Conservation (phyloP, 2,797 vertebrate genomes). For the Mormyrops boulengeri region DNA sequence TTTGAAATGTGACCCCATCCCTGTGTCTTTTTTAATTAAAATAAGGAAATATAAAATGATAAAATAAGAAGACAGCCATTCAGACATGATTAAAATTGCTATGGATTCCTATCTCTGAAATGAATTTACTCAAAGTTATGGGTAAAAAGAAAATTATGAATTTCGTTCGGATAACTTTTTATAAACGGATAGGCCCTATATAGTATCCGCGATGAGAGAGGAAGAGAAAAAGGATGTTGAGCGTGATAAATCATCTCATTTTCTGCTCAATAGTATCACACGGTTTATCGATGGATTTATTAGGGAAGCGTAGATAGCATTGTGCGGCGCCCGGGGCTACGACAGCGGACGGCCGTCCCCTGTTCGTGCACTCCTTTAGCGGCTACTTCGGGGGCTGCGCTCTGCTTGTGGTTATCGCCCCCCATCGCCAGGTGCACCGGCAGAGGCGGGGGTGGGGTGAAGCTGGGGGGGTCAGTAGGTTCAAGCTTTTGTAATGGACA, state of each 20-base stretch:
- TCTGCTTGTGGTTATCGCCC: constrained; percentile 47
- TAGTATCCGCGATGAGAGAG: constrained; percentile 1
- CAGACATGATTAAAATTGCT: constrained; percentile 13
- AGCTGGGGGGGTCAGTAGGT: constrained; percentile 41
- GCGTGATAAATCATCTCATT: constrained; percentile 35
- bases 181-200: constrained; percentile 10
- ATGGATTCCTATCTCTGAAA: constrained; percentile 27
- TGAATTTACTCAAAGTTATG: constrained; percentile 16
- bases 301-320: constrained; percentile 22
- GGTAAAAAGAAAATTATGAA: not conserved
- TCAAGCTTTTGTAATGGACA: constrained; percentile 40
- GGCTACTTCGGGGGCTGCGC: constrained; percentile 6
- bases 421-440: constrained; percentile 70
- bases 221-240: constrained; percentile 4
- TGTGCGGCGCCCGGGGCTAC: constrained; percentile 5
- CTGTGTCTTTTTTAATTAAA: constrained; percentile 17
- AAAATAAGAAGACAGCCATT: constrained; percentile 2
- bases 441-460: constrained; percentile 14
- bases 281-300: constrained; percentile 29
- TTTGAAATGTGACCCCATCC: not conserved
- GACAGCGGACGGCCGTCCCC: not conserved
- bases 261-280: constrained; percentile 29
- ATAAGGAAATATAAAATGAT: constrained; percentile 8
- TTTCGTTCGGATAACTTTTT: constrained; percentile 23
- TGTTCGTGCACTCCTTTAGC: constrained; percentile 2